A percentile compares a stretch with the other conserved stretches of the same genome.
Conservation (phyloP, 2,797 vertebrate genomes). For the Cottoperca gobio region DNA sequence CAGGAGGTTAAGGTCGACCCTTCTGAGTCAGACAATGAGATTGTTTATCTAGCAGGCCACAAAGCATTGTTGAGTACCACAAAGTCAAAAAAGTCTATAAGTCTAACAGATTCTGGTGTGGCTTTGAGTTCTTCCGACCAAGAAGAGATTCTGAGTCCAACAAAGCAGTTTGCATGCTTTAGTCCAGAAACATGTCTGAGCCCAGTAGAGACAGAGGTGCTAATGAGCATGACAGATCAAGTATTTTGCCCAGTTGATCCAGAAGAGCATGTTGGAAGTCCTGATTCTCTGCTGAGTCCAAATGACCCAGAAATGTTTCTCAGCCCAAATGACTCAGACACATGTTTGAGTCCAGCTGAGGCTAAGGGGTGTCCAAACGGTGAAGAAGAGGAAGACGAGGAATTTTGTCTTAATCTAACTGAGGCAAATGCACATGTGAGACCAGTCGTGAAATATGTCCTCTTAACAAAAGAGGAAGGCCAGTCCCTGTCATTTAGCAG, state of each 20-base stretch:
- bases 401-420: conserved; percentile 22
- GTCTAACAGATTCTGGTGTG: conserved; percentile 33
- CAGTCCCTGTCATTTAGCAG: not conserved
- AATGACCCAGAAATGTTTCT: not conserved
- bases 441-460: conserved; percentile 36
- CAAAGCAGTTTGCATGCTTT: not conserved
- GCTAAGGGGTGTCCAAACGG: not conserved
- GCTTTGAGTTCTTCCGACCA: conserved; percentile 1
- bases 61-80: not conserved
- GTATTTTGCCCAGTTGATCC: conserved; percentile 11
- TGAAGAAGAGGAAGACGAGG: conserved; percentile 32
- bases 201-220: not conserved
- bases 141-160: conserved; percentile 12
- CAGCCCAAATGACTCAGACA: not conserved
- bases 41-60: not conserved
- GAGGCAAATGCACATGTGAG: conserved; percentile 8
- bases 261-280: not conserved
- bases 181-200: not conserved
- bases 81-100: conserved; percentile 1
- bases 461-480: conserved; percentile 31
- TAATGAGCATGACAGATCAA: not conserved
- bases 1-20: not conserved
- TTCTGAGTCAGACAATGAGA: not conserved
- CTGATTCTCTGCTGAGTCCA: conserved; percentile 1
- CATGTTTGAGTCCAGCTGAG: conserved; percentile 17